phyloP scores from a whole-genome alignment of 2,113 vertebrate species.

The Pluvianellus socialis region DNA sequence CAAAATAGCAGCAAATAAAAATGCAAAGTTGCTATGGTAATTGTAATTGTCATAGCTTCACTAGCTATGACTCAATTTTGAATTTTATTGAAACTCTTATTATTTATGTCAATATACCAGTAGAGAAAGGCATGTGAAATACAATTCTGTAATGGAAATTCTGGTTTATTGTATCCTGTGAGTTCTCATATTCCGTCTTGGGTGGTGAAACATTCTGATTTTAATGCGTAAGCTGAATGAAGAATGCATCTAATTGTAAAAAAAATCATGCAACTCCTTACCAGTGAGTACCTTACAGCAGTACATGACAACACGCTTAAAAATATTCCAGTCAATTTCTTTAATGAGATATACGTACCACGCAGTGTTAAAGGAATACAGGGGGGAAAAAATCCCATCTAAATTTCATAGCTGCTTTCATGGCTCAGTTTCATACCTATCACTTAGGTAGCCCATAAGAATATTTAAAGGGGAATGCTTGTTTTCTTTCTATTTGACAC shows the following conservation, averaged over 20 bases:
- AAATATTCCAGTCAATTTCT: not conserved
- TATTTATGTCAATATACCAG: not conserved
- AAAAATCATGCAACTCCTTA: not conserved
- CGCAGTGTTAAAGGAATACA: not conserved
- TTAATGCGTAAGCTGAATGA: not conserved
- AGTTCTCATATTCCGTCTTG: not conserved
- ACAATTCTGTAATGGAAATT: not conserved
- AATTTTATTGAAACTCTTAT: not conserved
- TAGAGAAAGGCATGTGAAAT: not conserved
- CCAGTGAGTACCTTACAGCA: not conserved
- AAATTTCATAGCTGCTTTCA: not conserved
- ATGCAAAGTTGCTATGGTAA: slow-evolving; percentile 35
- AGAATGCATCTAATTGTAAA: not conserved
- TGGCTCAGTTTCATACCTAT: not conserved
- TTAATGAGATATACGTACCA: not conserved
- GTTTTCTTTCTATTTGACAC: not conserved
- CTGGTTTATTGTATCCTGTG: not conserved
- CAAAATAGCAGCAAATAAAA: slow-evolving; percentile 10
- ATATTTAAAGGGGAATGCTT: not conserved
- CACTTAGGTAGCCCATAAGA: not conserved
- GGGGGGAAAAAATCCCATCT: not conserved
- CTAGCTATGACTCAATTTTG: not conserved
- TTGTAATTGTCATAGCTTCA: not conserved
- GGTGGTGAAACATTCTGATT: not conserved
- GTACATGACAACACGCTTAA: not conserved